Evolutionary conservation across 2,888 invertebrate genomes (phyloP).

Genomic region (Nasonovia ribisnigri): DNA sequence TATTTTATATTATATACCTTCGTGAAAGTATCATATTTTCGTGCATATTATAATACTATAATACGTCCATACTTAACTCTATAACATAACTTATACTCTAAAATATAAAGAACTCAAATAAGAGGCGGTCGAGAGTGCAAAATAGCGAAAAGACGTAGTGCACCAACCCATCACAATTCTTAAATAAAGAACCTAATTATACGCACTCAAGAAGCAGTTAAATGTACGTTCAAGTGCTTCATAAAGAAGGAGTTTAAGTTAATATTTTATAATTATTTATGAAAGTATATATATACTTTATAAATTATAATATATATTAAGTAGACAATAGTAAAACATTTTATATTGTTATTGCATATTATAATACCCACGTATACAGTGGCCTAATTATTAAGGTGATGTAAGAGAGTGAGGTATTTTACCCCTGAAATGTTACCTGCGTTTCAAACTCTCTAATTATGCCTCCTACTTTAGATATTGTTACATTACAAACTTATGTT

Average conservation of each 20-base stretch:
- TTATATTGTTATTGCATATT: neutral
- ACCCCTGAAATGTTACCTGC: neutral
- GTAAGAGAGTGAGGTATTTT: neutral
- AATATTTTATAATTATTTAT: neutral
- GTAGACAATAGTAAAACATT: slow-evolving; percentile 10
- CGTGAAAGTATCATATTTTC: neutral
- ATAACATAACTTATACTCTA: neutral
- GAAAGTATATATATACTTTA: neutral
- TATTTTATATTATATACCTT: neutral
- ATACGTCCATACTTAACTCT: neutral
- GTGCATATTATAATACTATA: neutral
- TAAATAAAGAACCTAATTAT: slow-evolving; percentile 11
- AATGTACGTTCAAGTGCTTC: neutral
- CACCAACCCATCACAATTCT: neutral
- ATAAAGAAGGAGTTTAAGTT: neutral
- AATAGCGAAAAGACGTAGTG: neutral
- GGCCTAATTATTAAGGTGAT: neutral
- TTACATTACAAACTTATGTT: neutral
- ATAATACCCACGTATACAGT: neutral
- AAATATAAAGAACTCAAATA: neutral
- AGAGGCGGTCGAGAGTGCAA: neutral
- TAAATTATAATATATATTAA: neutral
- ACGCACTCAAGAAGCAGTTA: neutral
- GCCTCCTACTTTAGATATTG: neutral
- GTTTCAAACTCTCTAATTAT: neutral